A percentile compares a stretch with the other conserved stretches of the same genome.
Evolutionary conservation across 2,113 vertebrate genomes (phyloP).

Genomic region (Falco punctatus): DNA sequence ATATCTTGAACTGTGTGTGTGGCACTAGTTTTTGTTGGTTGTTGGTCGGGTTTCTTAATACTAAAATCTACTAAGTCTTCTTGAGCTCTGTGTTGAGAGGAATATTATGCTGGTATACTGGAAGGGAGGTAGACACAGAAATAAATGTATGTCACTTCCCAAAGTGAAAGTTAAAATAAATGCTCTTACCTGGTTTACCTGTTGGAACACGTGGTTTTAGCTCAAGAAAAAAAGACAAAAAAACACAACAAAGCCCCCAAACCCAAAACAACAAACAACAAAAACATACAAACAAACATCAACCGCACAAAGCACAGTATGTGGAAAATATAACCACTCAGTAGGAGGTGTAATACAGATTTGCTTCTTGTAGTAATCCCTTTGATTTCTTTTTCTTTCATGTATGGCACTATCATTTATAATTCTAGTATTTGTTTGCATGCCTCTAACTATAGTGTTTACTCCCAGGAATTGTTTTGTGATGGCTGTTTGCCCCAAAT

Average conservation of each 20-base stretch:
- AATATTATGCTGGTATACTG: not conserved
- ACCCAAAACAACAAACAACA: not conserved
- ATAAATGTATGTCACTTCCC: not conserved
- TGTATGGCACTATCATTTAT: slow-evolving; percentile 56
- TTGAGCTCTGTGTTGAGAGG: not conserved
- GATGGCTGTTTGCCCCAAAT: slow-evolving; percentile 70
- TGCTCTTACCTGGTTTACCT: not conserved
- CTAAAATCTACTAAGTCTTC: not conserved
- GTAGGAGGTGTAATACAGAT: slow-evolving; percentile 36
- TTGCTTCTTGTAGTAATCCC: slow-evolving; percentile 44
- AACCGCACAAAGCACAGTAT: not conserved
- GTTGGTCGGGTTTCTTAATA: not conserved
- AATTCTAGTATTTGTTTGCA: slow-evolving; percentile 66
- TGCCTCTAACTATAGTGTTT: slow-evolving; percentile 62
- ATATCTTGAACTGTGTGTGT: not conserved
- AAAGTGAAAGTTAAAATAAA: not conserved
- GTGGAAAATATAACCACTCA: slow-evolving; percentile 6
- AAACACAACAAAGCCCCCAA: not conserved
- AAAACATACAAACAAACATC: not conserved
- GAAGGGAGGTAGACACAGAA: not conserved
- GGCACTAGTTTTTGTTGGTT: not conserved
- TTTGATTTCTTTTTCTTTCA: slow-evolving; percentile 62
- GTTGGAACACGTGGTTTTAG: not conserved
- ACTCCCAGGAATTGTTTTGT: slow-evolving; percentile 70
- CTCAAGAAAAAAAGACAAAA: not conserved